These are phyloP conservation scores for Chascanopsetta lugubris DNA, from an alignment of 2,113 vertebrate genomes.

Conservation along the genomic window DNA sequence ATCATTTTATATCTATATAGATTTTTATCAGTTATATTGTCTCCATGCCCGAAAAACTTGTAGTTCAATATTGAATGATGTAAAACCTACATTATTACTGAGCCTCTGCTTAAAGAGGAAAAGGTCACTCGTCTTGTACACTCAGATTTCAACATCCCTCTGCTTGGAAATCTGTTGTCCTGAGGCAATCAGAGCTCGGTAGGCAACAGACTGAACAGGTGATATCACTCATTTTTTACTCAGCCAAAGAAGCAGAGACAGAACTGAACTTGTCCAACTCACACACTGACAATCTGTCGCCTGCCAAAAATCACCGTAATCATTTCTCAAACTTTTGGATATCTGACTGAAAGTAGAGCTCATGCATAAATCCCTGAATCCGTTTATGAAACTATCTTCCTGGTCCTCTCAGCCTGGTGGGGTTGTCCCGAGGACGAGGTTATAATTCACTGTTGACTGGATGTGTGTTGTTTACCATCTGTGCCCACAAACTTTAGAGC, in stretches of 20 bases:
- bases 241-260: conserved; percentile 7
- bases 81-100: too few relatives aligned
- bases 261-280: not conserved
- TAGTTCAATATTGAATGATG: too few relatives aligned
- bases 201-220: not conserved
- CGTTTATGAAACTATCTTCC: not conserved
- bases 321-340: conserved; percentile 13
- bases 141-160: too few relatives aligned
- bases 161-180: too few relatives aligned
- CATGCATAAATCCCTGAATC: not conserved
- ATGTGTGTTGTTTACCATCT: conserved; percentile 57
- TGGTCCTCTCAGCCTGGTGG: conserved; percentile 29
- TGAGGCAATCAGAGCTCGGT: too few relatives aligned
- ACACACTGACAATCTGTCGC: conserved; percentile 4
- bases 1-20: too few relatives aligned
- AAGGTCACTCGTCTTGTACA: too few relatives aligned
- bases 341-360: not conserved
- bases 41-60: too few relatives aligned
- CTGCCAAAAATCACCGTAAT: conserved; percentile 9
- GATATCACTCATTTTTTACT: conserved; percentile 40
- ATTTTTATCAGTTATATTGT: too few relatives aligned
- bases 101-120: too few relatives aligned
- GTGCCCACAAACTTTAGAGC: conserved; percentile 36
- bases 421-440: conserved; percentile 42
- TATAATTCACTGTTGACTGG: conserved; percentile 38